Evolutionary conservation across 2,797 vertebrate species (phyloP), one percentile per base, ranked within the genome.

Genomic region (Argyrosomus regius): DNA sequence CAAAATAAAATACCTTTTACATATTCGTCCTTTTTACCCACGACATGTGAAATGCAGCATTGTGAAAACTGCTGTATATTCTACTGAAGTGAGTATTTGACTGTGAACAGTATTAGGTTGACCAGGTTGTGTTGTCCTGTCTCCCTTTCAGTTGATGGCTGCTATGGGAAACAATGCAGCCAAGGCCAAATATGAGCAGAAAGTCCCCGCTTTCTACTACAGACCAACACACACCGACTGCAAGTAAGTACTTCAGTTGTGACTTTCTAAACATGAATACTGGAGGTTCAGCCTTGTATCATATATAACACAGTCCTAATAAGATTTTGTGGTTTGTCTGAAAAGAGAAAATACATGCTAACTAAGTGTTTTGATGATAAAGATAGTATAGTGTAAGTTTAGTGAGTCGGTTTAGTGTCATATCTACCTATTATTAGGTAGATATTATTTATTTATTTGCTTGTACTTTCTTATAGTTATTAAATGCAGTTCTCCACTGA

Each of bases 161-260:
- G 94, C 96, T 0, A 93, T 94, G 20, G 98, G 98, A 84, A 99
- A 99, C 82, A 93, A 83, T 24, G 92, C 93, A 41, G 96, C 97
- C 62, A 97, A 96, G 93, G 96, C 95, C 90, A 96, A 96, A 71
- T 98, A 97, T 2, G 97, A 99, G 87, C 96, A 97, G 87, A 96
- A 96, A 90, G 96, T 98, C 76, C 98, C 98, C 3, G 89, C 98
- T 0, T 99, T 99, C 94, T 99, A 98, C 95, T 98, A 98, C 95
- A 96, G 96, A 88, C 98, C 98, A 77, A 96, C 95, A 0, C 95
- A 95, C 93, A 95, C 94, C 4, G 98, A 99, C 95, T 98, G 97
- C 94, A 97, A 96, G 98, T 99, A 92, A 97, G 98, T 79, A 10
- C 24, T 10, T 45, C 39, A 43, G 14, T 4, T n/a, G 28, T 26